These are phyloP conservation scores for Amiota minor DNA, from an alignment of 2,888 invertebrate species.

Conservation along the genomic window DNA sequence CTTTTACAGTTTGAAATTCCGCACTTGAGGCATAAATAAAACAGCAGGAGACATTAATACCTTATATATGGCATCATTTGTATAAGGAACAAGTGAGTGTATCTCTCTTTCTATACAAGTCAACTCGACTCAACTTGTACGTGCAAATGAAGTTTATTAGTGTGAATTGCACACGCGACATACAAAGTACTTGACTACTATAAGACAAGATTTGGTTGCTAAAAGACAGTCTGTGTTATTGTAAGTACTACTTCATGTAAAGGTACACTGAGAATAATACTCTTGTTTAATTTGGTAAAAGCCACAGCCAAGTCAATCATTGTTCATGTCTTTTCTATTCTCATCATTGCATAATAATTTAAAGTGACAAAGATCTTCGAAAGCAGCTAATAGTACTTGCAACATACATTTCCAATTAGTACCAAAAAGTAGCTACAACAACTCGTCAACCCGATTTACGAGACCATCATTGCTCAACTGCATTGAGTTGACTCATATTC, in stretches of 20 bases:
- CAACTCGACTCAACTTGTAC: slow-evolving; percentile 5
- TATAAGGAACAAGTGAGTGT: neutral
- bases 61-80: slow-evolving; percentile 2
- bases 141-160: slow-evolving; percentile 24
- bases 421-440: neutral
- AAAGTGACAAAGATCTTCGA: slow-evolving; percentile 4
- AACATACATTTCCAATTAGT: slow-evolving; percentile 19
- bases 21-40: slow-evolving; percentile 25
- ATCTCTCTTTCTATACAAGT: neutral
- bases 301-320: too few relatives aligned
- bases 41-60: slow-evolving; percentile 14
- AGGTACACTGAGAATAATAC: too few relatives aligned
- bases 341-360: neutral
- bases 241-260: too few relatives aligned
- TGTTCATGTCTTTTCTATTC: too few relatives aligned
- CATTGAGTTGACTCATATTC: slow-evolving; percentile 12
- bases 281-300: too few relatives aligned
- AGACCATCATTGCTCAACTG: neutral
- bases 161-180: neutral
- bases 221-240: too few relatives aligned
- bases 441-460: neutral
- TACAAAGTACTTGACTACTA: neutral
- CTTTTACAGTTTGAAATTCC: slow-evolving; percentile 21
- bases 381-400: neutral
- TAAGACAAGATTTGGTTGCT: too few relatives aligned